phyloP scores from a whole-genome alignment of 2,888 invertebrate species.

The Drosophila formosana region DNA sequence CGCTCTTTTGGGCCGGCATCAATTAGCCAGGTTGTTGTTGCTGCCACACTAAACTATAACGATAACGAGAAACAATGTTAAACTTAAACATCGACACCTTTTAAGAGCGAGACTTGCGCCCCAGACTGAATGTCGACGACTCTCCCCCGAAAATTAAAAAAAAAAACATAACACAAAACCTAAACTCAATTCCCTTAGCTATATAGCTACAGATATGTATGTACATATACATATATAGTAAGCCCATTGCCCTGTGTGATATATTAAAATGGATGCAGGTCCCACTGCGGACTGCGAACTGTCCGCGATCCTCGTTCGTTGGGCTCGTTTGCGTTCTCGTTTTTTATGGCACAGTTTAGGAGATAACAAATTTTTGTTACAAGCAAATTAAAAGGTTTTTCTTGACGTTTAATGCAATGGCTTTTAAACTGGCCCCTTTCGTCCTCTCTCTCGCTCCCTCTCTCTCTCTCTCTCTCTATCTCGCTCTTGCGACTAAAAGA shows the following conservation, averaged over 20 bases:
- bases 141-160: background rate
- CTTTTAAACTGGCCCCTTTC: constrained; percentile 64
- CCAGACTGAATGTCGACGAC: constrained; percentile 56
- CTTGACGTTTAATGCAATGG: constrained; percentile 75
- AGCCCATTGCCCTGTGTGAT: constrained; percentile 63
- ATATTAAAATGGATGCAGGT: constrained; percentile 78
- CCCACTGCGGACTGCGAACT: constrained; percentile 13
- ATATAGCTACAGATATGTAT: no score
- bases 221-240: background rate
- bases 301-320: background rate
- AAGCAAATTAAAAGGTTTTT: constrained; percentile 84
- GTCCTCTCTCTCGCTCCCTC: constrained; percentile 19
- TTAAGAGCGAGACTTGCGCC: constrained; percentile 66
- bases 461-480: constrained; percentile 1
- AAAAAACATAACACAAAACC: background rate
- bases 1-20: constrained; percentile 49
- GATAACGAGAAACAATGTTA: constrained; percentile 83
- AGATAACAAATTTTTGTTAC: constrained; percentile 84
- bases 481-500: constrained; percentile 54
- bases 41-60: constrained; percentile 82
- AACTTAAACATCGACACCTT: constrained; percentile 84
- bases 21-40: constrained; percentile 76
- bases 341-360: constrained; percentile 83
- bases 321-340: constrained; percentile 57
- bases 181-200: constrained; percentile 6